Conservation (phyloP, 2,113 vertebrate species). For the Peucedramus taeniatus region DNA sequence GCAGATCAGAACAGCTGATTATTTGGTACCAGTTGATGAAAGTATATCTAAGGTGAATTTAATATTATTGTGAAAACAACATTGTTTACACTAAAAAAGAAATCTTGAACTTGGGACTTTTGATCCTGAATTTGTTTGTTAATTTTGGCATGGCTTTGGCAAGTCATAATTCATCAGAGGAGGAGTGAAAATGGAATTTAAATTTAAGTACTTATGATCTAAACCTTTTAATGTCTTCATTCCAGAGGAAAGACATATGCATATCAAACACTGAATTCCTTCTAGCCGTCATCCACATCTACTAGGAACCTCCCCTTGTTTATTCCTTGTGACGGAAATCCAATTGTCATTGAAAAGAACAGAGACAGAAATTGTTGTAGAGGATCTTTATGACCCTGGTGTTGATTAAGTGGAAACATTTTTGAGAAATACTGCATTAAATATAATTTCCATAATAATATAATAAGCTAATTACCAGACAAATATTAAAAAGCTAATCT, state of each 20-base stretch:
- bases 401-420: background rate
- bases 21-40: background rate
- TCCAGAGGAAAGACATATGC: background rate
- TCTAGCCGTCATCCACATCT: background rate
- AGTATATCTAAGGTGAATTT: background rate
- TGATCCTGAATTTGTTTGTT: background rate
- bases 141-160: background rate
- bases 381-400: background rate
- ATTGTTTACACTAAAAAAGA: background rate
- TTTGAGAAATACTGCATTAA: background rate
- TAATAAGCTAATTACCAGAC: background rate
- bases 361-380: background rate
- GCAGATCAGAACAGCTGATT: background rate
- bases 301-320: background rate
- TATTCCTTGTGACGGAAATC: slow-evolving; percentile 2
- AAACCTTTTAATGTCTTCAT: background rate
- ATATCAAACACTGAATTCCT: background rate
- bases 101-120: background rate
- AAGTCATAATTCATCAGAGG: background rate
- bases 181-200: background rate
- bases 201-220: background rate
- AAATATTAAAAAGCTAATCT: background rate
- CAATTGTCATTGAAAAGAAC: background rate
- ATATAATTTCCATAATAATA: background rate
- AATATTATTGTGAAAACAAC: background rate